phyloP scores from a whole-genome alignment of 2,113 vertebrate species.

The Regulus satrapa region DNA sequence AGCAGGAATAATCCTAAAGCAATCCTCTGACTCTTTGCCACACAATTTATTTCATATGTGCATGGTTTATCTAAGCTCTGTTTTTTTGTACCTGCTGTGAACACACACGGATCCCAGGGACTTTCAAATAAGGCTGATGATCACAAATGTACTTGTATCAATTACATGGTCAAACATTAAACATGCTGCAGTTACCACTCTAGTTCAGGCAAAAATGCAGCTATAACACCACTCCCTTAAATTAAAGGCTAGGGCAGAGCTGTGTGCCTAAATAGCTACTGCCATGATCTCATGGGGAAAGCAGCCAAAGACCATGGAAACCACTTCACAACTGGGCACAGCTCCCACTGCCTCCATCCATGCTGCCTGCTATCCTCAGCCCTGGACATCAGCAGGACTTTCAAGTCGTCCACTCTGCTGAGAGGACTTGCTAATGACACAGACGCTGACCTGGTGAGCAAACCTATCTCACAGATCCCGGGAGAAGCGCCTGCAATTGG shows the following conservation, averaged over 20 bases:
- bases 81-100: neutral
- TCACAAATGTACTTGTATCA: neutral
- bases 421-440: neutral
- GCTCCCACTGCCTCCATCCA: neutral
- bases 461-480: neutral
- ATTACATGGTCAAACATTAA: neutral
- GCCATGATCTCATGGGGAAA: conserved; percentile 50
- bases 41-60: neutral
- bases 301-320: conserved; percentile 43
- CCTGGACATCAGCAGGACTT: neutral
- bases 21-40: neutral
- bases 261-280: conserved; percentile 2
- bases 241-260: conserved; percentile 7
- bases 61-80: neutral
- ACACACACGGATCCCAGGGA: neutral
- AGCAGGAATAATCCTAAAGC: neutral
- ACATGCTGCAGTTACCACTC: neutral
- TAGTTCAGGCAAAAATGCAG: neutral
- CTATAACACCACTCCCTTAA: neutral
- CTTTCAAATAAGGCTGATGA: neutral
- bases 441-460: neutral
- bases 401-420: neutral
- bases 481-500: neutral
- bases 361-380: neutral
- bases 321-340: conserved; percentile 17